phyloP scores from a whole-genome alignment of 2,888 invertebrate species.

The Lymantria dispar region DNA sequence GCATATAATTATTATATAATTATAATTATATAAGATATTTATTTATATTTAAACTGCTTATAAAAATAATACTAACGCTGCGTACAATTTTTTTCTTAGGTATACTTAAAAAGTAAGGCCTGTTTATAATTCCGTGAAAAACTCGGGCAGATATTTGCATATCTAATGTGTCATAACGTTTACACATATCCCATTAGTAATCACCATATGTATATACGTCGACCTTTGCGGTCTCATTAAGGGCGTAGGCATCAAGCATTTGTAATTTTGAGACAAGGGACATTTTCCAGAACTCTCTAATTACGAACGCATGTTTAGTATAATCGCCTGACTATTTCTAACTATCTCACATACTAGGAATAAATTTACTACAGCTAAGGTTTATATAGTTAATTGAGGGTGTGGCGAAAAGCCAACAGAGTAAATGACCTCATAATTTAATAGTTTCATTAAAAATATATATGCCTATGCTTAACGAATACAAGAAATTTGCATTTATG shows the following conservation, averaged over 20 bases:
- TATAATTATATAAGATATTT: too few relatives aligned
- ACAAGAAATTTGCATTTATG: too few relatives aligned
- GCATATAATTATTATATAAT: too few relatives aligned
- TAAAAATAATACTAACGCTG: too few relatives aligned
- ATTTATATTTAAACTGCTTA: too few relatives aligned
- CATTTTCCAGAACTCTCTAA: conserved; percentile 41
- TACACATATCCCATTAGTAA: conserved; percentile 44
- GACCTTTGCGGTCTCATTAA: conserved; percentile 49
- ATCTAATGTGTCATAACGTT: conserved; percentile 25
- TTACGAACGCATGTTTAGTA: conserved; percentile 41
- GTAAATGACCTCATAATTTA: too few relatives aligned
- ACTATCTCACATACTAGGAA: conserved; percentile 15
- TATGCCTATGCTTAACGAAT: too few relatives aligned
- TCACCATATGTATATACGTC: conserved; percentile 41
- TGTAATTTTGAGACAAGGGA: conserved; percentile 52
- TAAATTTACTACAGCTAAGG: background rate
- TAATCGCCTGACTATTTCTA: conserved; percentile 41
- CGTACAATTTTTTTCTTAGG: too few relatives aligned
- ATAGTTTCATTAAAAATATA: too few relatives aligned
- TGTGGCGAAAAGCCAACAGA: too few relatives aligned
- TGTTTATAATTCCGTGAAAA: background rate
- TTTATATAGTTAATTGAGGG: too few relatives aligned
- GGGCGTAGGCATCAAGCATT: conserved; percentile 48
- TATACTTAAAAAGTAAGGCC: background rate
- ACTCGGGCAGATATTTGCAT: background rate